Base-by-base conservation (phyloP, 2,888 invertebrate genomes). In the Coleophora deauratella region DNA sequence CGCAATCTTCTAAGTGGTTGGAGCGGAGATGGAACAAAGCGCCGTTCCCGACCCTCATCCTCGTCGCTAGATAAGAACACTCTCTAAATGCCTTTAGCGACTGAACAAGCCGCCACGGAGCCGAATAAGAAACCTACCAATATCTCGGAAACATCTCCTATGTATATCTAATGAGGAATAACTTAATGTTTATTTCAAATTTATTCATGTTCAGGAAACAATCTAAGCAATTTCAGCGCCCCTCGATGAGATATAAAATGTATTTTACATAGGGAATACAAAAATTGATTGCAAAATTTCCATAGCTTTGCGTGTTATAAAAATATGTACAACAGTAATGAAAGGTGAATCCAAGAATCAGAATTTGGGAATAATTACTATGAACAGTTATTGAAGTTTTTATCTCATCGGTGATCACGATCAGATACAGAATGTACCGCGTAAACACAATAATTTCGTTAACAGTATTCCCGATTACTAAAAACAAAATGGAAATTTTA, bases 1-100 rank as follows among this genome's bases (percentile, higher is more conserved):
- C 66, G 73, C 76, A 81, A 82, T 82, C 74, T 79, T 74, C 75
- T 80, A 81, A 81, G 81, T 81, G 82, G 76, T 73, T 58, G 68
- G 68, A 67, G 72, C 71, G 67, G 66, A 65, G 60, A 57, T 67
- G 54, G 71, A 69, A 74, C 70, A 75, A 78, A 74, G 68, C 70
- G 64, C 47, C 38, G 63, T 52, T 57, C 55, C 59, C 54, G n/a
- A n/a, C n/a, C n/a, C n/a, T n/a, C n/a, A n/a, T n/a, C n/a, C n/a
- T n/a, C n/a, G n/a, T n/a, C n/a, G 52, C 44, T 54, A 70, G 78
- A 80, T 78, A 79, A 80, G 72, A 64, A 60, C 66, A 59, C 70
- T 70, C 69, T 63, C 59, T 64, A 71, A 77, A 73, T 67, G 72
- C 68, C 66, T 72, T 73, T 66, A 67, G 62, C 66, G 54, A 57